These are phyloP conservation scores for Microcebus ravelobensis DNA, from an alignment of 2,113 vertebrate species.

Conservation along the genomic window DNA sequence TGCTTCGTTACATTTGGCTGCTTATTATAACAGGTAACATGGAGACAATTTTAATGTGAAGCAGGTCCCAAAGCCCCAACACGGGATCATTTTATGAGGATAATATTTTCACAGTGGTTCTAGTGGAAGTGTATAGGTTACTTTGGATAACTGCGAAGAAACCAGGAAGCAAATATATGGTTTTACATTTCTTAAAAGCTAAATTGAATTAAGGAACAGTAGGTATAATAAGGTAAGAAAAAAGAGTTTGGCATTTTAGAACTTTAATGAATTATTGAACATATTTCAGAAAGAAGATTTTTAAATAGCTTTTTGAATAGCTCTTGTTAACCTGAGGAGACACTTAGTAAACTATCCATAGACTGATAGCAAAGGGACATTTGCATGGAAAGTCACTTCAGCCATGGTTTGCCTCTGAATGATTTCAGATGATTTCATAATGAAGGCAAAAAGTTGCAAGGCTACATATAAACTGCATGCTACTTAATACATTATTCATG, in stretches of 20 bases:
- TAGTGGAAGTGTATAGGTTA: neutral
- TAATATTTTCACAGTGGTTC: neutral
- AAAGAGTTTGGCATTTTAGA: slow-evolving; percentile 79
- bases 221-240: slow-evolving; percentile 73
- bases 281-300: slow-evolving; percentile 76
- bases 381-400: slow-evolving; percentile 92
- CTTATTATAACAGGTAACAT: neutral
- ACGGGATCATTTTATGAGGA: neutral
- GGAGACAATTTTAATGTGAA: neutral
- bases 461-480: slow-evolving; percentile 92
- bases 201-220: slow-evolving; percentile 79
- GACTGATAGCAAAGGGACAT: slow-evolving; percentile 83
- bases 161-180: neutral
- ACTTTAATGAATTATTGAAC: slow-evolving; percentile 86
- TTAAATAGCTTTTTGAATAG: slow-evolving; percentile 76
- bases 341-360: slow-evolving; percentile 71
- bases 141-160: neutral
- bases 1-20: neutral
- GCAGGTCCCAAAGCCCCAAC: neutral
- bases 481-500: slow-evolving; percentile 96
- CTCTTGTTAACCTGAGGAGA: slow-evolving; percentile 85
- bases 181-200: slow-evolving; percentile 76
- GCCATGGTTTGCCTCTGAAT: slow-evolving; percentile 88
- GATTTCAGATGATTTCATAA: slow-evolving; percentile 90
- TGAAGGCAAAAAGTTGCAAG: slow-evolving; percentile 91